Evolutionary conservation across 2,113 vertebrate species (phyloP).

Genomic region (Boulengeromyrus knoepffleri): DNA sequence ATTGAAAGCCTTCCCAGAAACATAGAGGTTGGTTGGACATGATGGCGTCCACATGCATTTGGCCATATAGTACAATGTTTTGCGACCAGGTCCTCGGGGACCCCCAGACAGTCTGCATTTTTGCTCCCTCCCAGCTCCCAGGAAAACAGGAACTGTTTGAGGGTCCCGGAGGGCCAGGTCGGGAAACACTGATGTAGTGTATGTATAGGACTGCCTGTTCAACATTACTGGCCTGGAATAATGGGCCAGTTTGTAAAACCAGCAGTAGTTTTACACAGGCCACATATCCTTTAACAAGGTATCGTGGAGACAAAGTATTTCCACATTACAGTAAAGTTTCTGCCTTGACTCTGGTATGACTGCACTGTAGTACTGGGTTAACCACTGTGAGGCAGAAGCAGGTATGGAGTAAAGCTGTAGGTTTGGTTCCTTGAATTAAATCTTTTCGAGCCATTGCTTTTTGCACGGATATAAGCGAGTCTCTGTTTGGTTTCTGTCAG

Average conservation of each 20-base stretch:
- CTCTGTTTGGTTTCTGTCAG: background rate
- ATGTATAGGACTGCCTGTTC: background rate
- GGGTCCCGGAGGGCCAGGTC: background rate
- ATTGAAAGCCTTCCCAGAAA: background rate
- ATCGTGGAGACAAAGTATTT: background rate
- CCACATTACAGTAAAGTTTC: background rate
- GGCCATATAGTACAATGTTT: too few species aligned
- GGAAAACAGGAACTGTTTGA: background rate
- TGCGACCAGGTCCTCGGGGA: too few species aligned
- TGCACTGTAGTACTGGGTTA: background rate
- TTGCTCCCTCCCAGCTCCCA: background rate
- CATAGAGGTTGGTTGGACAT: background rate
- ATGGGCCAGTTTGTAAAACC: background rate
- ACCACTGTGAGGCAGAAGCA: background rate
- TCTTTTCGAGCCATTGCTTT: background rate
- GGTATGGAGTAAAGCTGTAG: background rate
- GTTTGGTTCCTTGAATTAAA: background rate
- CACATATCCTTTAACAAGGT: background rate
- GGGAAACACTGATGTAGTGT: background rate
- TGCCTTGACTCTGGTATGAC: background rate
- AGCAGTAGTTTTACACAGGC: background rate
- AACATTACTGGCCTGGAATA: background rate
- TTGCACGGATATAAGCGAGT: background rate
- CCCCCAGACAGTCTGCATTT: background rate
- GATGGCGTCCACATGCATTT: too few species aligned